Percentiles rank a stretch among this genome's conserved stretches.
Conservation (phyloP, 1,140 invertebrate genomes). For the Drosophila guanche region DNA sequence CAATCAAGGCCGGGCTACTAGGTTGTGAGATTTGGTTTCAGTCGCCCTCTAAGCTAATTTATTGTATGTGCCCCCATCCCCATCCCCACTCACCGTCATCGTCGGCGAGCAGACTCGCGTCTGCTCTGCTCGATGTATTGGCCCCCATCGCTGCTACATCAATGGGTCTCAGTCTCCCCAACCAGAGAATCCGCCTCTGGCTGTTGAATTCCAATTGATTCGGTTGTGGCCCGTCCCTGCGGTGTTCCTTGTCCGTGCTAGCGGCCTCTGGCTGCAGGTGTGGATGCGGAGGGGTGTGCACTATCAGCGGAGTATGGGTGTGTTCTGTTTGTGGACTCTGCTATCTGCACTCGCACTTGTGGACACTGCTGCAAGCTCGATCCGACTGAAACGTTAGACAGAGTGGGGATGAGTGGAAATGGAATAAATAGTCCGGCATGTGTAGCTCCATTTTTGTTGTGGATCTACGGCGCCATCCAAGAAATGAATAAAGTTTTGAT, state of each 20-base stretch:
- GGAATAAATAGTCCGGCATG: too few relatives aligned
- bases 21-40: conserved; percentile 1
- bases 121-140: conserved; percentile 80
- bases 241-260: too few relatives aligned
- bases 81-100: conserved; percentile 70
- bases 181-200: not conserved
- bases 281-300: not conserved
- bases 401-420: too few relatives aligned
- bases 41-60: conserved; percentile 2
- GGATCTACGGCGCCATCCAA: too few relatives aligned
- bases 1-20: conserved; percentile 25
- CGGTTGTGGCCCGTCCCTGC: not conserved
- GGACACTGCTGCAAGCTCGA: not conserved
- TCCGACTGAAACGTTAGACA: not conserved
- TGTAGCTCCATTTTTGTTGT: too few relatives aligned
- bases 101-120: conserved; percentile 78
- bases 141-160: conserved; percentile 79
- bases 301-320: not conserved
- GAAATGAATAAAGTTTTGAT: too few relatives aligned
- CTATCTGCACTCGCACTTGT: conserved; percentile 1
- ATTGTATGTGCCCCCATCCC: not conserved
- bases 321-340: not conserved
- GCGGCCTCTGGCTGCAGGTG: not conserved
- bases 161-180: conserved; percentile 26
- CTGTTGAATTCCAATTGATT: conserved; percentile 21